Conservation (phyloP, 2,797 vertebrate species). For the Saxicola maurus region DNA sequence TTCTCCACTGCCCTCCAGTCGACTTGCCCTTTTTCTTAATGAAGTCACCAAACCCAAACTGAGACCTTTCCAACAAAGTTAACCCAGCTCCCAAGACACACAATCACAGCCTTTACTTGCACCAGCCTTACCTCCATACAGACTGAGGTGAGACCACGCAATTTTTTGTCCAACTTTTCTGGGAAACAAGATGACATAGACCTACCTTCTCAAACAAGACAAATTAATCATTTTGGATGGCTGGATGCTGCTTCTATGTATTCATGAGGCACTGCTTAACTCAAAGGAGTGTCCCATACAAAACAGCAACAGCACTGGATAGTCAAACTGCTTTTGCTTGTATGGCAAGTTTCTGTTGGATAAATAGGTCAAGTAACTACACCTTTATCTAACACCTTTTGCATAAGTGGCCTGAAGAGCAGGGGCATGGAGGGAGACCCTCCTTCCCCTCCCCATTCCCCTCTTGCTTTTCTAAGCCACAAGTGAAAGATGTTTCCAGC, state of each 20-base stretch:
- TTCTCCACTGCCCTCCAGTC: fast-evolving
- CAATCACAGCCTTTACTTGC: background rate
- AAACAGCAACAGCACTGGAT: slow-evolving; percentile 17
- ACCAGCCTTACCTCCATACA: background rate
- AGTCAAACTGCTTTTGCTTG: slow-evolving; percentile 57
- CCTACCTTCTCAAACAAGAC: background rate
- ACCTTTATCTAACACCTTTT: slow-evolving; percentile 31
- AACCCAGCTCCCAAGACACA: background rate
- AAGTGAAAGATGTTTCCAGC: background rate
- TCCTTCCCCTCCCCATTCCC: background rate
- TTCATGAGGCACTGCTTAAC: slow-evolving; percentile 6
- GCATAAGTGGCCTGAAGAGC: background rate
- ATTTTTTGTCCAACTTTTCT: background rate
- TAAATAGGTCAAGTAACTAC: slow-evolving; percentile 53
- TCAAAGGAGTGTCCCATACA: slow-evolving; percentile 24
- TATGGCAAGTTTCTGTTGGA: slow-evolving; percentile 37
- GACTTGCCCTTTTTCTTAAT: background rate
- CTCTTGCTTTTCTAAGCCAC: background rate
- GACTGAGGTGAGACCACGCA: background rate
- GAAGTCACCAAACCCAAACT: background rate
- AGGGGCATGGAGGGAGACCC: background rate
- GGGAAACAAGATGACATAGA: background rate
- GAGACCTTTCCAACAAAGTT: background rate
- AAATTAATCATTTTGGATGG: background rate
- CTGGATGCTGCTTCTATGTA: slow-evolving; percentile 2